These are phyloP conservation scores for Sus cebifrons DNA, from an alignment of 2,797 vertebrate genomes.

Conservation along the genomic window DNA sequence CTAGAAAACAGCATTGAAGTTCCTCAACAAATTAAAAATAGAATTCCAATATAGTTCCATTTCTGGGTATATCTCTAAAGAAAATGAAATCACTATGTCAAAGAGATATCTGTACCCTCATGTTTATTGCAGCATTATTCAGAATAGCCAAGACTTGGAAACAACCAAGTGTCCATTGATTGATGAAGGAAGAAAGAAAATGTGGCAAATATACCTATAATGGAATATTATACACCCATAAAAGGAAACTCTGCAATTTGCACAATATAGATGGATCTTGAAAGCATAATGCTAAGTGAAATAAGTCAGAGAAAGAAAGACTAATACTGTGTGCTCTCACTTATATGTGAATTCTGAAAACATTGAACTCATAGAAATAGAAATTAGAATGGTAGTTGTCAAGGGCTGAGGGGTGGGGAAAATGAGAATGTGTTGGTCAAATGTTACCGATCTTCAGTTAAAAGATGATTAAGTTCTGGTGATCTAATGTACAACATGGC, in stretches of 20 bases:
- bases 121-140: background rate
- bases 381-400: background rate
- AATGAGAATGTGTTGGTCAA: background rate
- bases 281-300: background rate
- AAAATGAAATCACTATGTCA: background rate
- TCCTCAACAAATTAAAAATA: background rate
- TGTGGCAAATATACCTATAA: background rate
- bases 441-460: background rate
- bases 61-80: background rate
- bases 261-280: background rate
- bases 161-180: background rate
- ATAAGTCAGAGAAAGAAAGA: background rate
- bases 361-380: background rate
- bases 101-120: background rate
- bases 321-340: background rate
- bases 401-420: background rate
- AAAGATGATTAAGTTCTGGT: background rate
- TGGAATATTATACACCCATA: background rate
- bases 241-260: background rate
- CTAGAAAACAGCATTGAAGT: background rate
- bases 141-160: background rate
- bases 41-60: background rate
- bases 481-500: background rate
- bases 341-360: background rate
- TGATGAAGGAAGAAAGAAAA: background rate